These are phyloP conservation scores for Nestor notabilis DNA, from an alignment of 2,113 vertebrate genomes.

Conservation along the genomic window DNA sequence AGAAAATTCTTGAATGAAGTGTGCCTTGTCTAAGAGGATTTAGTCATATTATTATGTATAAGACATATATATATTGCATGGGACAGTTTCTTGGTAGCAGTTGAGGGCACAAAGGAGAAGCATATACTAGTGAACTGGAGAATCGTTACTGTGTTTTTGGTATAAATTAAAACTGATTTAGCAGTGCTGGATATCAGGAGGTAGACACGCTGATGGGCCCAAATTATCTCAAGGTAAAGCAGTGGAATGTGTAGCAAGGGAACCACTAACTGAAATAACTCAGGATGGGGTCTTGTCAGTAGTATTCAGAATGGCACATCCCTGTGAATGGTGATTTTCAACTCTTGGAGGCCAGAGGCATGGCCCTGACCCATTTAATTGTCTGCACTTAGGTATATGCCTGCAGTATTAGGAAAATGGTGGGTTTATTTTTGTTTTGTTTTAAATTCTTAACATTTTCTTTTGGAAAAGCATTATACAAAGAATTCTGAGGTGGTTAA, in stretches of 20 bases:
- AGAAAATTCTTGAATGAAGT: neutral
- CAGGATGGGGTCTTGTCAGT: neutral
- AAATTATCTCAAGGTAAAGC: neutral
- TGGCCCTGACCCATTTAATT: neutral
- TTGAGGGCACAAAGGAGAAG: neutral
- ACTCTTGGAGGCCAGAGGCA: neutral
- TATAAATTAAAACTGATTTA: neutral
- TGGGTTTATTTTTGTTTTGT: neutral
- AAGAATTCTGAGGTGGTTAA: neutral
- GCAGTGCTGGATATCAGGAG: neutral
- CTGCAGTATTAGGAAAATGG: neutral
- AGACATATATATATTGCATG: neutral
- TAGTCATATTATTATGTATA: accelerated
- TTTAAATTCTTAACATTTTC: neutral
- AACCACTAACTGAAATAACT: neutral
- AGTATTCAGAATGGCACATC: neutral
- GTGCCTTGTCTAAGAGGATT: neutral
- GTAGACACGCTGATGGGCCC: neutral
- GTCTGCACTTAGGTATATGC: neutral
- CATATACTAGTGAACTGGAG: neutral
- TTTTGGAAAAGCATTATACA: neutral
- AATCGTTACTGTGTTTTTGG: accelerated
- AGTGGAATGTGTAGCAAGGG: neutral
- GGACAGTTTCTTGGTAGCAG: neutral
- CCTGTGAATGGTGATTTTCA: neutral